Evolutionary conservation across 2,113 vertebrate genomes (phyloP), one percentile per base, ranked within the genome.

Genomic region (Heterochromis multidens): DNA sequence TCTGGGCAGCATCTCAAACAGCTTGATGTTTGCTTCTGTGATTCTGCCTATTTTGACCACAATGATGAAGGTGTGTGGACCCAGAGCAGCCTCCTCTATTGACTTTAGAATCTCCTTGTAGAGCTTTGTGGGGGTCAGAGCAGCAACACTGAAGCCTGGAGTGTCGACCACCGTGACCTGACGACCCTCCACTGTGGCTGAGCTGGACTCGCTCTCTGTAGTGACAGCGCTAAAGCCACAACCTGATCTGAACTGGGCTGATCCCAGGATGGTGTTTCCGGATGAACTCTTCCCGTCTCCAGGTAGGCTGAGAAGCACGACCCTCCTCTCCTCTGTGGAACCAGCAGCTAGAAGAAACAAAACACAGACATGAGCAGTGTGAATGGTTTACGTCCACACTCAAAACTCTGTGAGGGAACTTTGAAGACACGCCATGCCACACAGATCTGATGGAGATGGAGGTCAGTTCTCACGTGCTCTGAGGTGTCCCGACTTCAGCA

Each of bases 151-250:
- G 49, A 86, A 4, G 7, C 87, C 87, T 2, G 83, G 65, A 13
- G 83, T 67, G 52, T 89, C 87, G 5, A 86, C 59, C 40, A 86
- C 87, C 0, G n/a, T 83, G 58, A 89, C 16, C 13, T 3, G 0
- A 5, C 16, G 37, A 16, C 58, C 80, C 11, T 60, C 63, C 29
- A 86, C 83, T 9, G 0, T 2, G 0, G 35, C 87, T 21, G 76
- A 54, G 3, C 4, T 0, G 33, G 10, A 12, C 8, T 19, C 19
- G 1, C 11, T 4, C 14, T 60, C 7, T 1, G 4, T 27, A 7
- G 4, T 76, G 17, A 67, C 74, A 5, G 21, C 0, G 1, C 4
- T 2, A 52, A 89, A 86, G 29, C 9, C 16, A 54, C 37, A 14
- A 3, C 1, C 59, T 2, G 59, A 2, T 9, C 2, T 1, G 3